Conservation (phyloP, 2,797 vertebrate genomes). For the Crossoptilon crossoptilon region DNA sequence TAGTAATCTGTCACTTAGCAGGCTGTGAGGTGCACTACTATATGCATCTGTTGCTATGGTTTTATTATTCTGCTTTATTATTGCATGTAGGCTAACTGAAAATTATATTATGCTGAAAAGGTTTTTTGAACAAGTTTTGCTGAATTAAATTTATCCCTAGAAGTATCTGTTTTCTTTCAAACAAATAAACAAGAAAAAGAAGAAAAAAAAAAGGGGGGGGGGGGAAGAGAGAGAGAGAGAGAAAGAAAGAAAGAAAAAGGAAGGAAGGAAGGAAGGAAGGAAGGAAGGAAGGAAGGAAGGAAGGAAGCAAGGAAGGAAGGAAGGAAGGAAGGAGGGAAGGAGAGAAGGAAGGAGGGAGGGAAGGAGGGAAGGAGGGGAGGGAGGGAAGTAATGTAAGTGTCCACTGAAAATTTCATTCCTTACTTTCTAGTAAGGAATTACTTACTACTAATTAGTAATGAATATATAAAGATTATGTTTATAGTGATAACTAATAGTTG, state of each 20-base stretch:
- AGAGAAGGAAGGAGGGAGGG: too few species aligned
- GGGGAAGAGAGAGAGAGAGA: too few species aligned
- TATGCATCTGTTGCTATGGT: neutral
- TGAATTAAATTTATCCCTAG: neutral
- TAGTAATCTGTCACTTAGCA: neutral
- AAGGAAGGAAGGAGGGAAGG: too few species aligned
- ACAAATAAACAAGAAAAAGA: accelerated
- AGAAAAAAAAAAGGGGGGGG: too few species aligned
- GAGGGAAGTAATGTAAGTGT: neutral
- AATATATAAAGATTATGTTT: neutral
- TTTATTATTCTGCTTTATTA: neutral
- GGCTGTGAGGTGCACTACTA: neutral
- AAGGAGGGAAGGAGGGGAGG: too few species aligned
- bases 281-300: too few species aligned
- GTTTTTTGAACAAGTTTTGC: neutral
- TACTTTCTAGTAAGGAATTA: neutral
- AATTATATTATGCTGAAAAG: neutral
- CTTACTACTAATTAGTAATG: neutral
- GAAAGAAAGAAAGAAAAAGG: too few species aligned
- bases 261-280: too few species aligned
- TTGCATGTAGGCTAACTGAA: neutral
- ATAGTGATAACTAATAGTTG: neutral
- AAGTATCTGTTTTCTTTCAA: neutral
- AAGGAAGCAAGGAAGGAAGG: too few species aligned
- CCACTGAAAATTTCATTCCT: neutral